These are phyloP conservation scores for Charadrius vociferus DNA, from an alignment of 2,113 vertebrate species.

Conservation along the genomic window DNA sequence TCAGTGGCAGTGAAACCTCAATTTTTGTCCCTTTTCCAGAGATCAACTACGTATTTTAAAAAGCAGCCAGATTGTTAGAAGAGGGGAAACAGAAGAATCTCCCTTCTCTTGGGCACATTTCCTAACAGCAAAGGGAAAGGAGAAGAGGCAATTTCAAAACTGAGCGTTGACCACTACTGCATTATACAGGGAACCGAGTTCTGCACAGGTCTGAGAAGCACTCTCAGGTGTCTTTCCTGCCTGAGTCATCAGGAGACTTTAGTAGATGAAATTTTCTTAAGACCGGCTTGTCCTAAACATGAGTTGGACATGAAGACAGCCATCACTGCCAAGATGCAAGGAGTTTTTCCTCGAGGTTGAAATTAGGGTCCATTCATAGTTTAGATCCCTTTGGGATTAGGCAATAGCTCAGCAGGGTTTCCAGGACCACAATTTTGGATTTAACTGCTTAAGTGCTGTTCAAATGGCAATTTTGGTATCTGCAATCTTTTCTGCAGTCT, in stretches of 20 bases:
- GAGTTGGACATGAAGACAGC: not conserved
- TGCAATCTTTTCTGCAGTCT: not conserved
- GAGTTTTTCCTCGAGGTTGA: not conserved
- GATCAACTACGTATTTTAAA: not conserved
- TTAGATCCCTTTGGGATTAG: not conserved
- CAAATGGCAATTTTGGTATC: rapidly evolving
- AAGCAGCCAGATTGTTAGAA: not conserved
- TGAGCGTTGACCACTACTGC: not conserved
- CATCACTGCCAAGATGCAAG: not conserved
- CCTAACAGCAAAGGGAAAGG: not conserved
- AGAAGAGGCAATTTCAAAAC: not conserved
- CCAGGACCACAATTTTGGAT: not conserved
- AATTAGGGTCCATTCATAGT: not conserved
- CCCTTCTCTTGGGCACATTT: not conserved
- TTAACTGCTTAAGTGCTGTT: not conserved
- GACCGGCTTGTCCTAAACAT: not conserved
- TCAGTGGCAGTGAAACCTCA: not conserved
- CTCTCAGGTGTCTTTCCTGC: not conserved
- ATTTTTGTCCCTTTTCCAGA: not conserved
- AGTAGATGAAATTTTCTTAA: not conserved
- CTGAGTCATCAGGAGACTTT: not conserved
- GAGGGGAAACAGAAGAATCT: not conserved
- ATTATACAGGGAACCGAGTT: not conserved
- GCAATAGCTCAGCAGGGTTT: not conserved
- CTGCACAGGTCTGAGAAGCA: not conserved